A percentile compares a stretch with the other conserved stretches of the same genome.
Evolutionary conservation across 1,140 invertebrate genomes (phyloP).

Genomic region (Monochamus saltuarius): DNA sequence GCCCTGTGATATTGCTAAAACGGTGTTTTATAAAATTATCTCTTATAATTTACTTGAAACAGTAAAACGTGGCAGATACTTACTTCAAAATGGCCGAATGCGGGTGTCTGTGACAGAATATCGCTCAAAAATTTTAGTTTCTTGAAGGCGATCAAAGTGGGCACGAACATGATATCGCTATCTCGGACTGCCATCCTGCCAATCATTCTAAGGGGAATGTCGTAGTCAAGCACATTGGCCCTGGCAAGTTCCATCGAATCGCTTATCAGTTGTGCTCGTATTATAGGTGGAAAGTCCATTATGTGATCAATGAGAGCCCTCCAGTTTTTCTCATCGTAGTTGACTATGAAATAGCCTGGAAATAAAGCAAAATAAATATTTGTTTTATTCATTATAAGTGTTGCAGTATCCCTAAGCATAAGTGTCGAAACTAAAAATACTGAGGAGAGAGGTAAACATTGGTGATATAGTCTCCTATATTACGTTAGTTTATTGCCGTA

Average conservation of each 20-base stretch:
- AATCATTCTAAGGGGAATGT: slow-evolving; percentile 56
- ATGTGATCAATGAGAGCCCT: slow-evolving; percentile 59
- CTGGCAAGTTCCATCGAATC: slow-evolving; percentile 78
- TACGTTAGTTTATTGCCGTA: no score
- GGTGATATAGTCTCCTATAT: no score
- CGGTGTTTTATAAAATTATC: background rate
- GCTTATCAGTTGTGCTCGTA: slow-evolving; percentile 77
- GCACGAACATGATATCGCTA: slow-evolving; percentile 41
- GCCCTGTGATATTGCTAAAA: slow-evolving; percentile 34
- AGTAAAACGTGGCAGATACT: background rate
- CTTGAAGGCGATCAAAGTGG: slow-evolving; percentile 50
- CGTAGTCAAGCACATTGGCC: slow-evolving; percentile 61
- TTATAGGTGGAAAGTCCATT: slow-evolving; percentile 56
- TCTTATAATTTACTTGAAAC: background rate
- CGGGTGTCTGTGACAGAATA: slow-evolving; percentile 41
- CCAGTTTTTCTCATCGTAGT: slow-evolving; percentile 74
- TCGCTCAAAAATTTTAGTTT: slow-evolving; percentile 55
- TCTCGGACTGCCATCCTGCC: slow-evolving; percentile 40
- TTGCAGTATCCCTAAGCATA: no score
- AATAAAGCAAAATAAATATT: slow-evolving; percentile 1
- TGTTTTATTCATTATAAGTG: no score
- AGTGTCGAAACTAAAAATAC: no score
- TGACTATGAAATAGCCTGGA: slow-evolving; percentile 71
- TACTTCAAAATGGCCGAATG: slow-evolving; percentile 43
- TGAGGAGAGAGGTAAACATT: no score